Percentiles rank a stretch among this genome's conserved stretches.
Evolutionary conservation across 2,888 invertebrate species (phyloP).

Genomic region (Chrysolina haemoptera): DNA sequence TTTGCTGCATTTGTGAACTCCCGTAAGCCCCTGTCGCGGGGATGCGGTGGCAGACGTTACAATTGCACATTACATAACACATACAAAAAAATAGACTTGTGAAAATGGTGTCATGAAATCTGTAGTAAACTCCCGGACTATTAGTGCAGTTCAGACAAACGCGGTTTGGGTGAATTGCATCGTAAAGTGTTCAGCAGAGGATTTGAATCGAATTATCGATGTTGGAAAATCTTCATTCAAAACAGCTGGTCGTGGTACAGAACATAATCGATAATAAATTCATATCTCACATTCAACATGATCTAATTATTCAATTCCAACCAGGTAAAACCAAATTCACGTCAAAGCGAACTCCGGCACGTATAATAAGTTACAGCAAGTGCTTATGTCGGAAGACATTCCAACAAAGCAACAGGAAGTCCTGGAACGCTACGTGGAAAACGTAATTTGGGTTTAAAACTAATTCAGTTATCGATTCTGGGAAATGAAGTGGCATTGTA

Average conservation of each 20-base stretch:
- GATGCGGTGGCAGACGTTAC: too few species aligned
- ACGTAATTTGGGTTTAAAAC: slow-evolving; percentile 10
- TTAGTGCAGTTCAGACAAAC: background rate
- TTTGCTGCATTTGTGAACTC: too few species aligned
- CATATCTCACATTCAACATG: background rate
- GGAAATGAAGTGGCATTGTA: background rate
- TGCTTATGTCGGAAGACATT: slow-evolving; percentile 11
- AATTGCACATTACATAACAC: too few species aligned
- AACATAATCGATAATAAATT: slow-evolving; percentile 18
- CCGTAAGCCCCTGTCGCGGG: too few species aligned
- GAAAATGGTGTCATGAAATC: too few species aligned
- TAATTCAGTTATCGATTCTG: slow-evolving; percentile 14
- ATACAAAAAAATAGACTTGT: too few species aligned
- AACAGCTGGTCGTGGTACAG: background rate
- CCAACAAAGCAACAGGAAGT: slow-evolving; percentile 20
- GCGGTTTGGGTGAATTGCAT: background rate
- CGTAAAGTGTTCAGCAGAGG: background rate
- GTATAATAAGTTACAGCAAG: slow-evolving; percentile 5
- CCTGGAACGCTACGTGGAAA: slow-evolving; percentile 2
- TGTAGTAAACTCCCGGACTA: too few species aligned
- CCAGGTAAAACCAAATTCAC: slow-evolving; percentile 17
- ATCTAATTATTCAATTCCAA: slow-evolving; percentile 20
- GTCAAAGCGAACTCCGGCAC: slow-evolving; percentile 5
- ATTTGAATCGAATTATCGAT: slow-evolving; percentile 15
- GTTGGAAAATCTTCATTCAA: background rate